Percentiles rank a stretch among this genome's conserved stretches.
phyloP scores from a whole-genome alignment of 2,797 vertebrate genomes.

The Esox lucius region DNA sequence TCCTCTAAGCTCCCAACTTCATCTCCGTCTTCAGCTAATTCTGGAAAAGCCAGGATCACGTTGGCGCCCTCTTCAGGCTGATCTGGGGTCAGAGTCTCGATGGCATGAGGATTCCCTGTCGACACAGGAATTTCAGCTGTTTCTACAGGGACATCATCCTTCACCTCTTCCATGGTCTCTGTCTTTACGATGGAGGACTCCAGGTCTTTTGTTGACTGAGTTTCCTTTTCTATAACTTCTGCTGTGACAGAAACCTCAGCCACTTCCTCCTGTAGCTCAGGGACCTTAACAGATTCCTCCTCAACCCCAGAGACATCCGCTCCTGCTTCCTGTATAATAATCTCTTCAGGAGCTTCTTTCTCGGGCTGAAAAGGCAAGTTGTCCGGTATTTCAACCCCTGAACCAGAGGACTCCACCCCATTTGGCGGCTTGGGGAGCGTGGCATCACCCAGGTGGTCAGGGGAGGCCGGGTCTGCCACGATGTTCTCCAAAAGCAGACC shows the following conservation, averaged over 20 bases:
- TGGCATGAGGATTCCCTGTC: constrained; percentile 22
- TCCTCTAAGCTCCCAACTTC: constrained; percentile 16
- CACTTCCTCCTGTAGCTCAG: too few species aligned
- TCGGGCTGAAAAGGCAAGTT: constrained; percentile 5
- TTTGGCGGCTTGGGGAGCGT: constrained; percentile 49
- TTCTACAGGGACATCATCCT: constrained; percentile 24
- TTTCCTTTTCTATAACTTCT: neutral
- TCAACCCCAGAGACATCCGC: neutral
- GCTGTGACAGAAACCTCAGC: too few species aligned
- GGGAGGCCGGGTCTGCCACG: constrained; percentile 27
- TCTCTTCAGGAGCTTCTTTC: neutral
- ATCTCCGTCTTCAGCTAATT: constrained; percentile 32
- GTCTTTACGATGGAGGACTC: constrained; percentile 23
- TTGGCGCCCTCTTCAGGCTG: constrained; percentile 21
- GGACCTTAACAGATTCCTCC: too few species aligned
- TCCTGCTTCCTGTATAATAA: neutral
- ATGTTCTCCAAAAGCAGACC: constrained; percentile 54
- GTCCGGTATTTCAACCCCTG: constrained; percentile 32
- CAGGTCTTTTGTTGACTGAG: constrained; percentile 12
- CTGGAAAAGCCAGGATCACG: constrained; percentile 11
- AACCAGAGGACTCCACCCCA: constrained; percentile 63
- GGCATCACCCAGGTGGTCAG: constrained; percentile 36
- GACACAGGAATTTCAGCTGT: constrained; percentile 23
- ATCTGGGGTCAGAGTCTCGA: neutral
- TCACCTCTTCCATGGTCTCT: constrained; percentile 15